These are phyloP conservation scores for Sebastes fasciatus DNA, from an alignment of 2,113 vertebrate species.

Conservation along the genomic window DNA sequence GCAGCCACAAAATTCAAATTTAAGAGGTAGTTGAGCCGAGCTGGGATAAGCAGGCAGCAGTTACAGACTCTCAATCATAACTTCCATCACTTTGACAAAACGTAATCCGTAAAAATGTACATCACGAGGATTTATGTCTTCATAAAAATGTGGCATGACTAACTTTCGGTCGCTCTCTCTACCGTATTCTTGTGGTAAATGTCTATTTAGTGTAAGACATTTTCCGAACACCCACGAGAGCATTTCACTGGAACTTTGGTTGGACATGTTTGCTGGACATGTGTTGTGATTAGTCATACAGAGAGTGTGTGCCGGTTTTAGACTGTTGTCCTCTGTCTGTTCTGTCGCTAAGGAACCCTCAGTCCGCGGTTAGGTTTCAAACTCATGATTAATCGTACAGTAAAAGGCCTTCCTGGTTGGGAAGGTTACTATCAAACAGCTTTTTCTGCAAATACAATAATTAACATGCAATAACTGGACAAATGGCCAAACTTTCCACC, in stretches of 20 bases:
- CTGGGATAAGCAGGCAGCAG: too few species aligned
- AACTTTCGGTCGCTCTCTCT: not conserved
- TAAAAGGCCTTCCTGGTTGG: not conserved
- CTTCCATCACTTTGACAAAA: not conserved
- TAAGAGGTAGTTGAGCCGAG: too few species aligned
- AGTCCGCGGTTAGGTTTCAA: constrained; percentile 17
- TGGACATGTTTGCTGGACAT: not conserved
- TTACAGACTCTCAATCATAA: too few species aligned
- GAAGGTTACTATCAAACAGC: not conserved
- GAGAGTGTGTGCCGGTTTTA: not conserved
- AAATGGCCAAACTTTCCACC: not conserved
- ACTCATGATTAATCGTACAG: not conserved
- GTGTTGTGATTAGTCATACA: constrained; percentile 26
- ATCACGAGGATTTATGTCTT: not conserved
- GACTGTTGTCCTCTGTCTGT: constrained; percentile 44
- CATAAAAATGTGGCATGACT: not conserved
- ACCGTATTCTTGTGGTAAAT: not conserved
- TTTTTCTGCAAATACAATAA: not conserved
- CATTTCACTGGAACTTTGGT: not conserved
- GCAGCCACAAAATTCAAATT: too few species aligned
- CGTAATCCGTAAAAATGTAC: not conserved
- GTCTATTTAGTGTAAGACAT: not conserved
- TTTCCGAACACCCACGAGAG: not conserved
- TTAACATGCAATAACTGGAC: not conserved
- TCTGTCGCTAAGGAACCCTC: constrained; percentile 52